These are phyloP conservation scores for Heliothis peltigera DNA, from an alignment of 2,888 invertebrate species.

Conservation along the genomic window DNA sequence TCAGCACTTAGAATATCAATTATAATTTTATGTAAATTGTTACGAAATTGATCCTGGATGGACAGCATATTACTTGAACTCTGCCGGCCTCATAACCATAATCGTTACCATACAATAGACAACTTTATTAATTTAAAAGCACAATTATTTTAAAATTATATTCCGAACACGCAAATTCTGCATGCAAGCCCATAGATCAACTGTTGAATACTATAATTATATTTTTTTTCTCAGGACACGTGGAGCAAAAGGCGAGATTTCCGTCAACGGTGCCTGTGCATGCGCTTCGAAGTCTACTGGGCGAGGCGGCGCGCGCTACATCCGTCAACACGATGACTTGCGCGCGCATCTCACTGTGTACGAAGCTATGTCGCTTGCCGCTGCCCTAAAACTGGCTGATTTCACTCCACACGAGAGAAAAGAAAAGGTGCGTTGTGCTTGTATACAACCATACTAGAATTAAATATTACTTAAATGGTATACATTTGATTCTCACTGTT, in stretches of 20 bases:
- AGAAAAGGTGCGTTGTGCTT: slow-evolving; percentile 90
- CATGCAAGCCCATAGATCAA: background rate
- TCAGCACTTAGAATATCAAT: no score
- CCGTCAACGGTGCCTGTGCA: slow-evolving; percentile 91
- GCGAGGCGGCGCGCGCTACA: slow-evolving; percentile 94
- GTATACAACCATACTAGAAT: background rate
- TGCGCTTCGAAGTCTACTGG: slow-evolving; percentile 92
- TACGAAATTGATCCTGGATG: no score
- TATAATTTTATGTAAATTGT: no score
- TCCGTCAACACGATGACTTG: slow-evolving; percentile 95
- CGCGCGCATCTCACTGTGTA: slow-evolving; percentile 93
- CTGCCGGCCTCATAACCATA: no score
- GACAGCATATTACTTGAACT: no score
- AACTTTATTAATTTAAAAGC: no score
- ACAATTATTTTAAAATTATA: no score
- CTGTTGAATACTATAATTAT: background rate
- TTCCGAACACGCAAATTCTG: no score
- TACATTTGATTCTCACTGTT: no score
- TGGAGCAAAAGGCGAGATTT: slow-evolving; percentile 93
- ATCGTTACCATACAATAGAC: no score
- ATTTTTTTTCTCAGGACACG: slow-evolving; percentile 74
- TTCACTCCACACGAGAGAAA: slow-evolving; percentile 92
- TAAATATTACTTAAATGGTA: no score
- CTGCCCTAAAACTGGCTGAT: slow-evolving; percentile 94
- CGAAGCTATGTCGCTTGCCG: slow-evolving; percentile 95